Conservation (phyloP, 1,140 invertebrate species). For the Drosophila truncata region DNA sequence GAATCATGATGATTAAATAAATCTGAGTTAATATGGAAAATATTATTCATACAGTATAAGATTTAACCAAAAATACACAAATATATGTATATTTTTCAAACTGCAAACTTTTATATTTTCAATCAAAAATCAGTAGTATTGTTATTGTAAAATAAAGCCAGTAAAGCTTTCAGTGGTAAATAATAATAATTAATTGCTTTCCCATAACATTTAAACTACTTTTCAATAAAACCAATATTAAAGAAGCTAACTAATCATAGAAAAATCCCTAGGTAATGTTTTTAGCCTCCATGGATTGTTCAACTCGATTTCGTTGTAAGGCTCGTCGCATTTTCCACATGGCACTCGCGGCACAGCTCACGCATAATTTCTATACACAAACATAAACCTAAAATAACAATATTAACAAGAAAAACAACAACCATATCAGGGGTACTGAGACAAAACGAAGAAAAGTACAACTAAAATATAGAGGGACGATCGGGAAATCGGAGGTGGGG, state of each 20-base stretch:
- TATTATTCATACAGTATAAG: not conserved
- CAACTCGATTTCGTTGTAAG: slow-evolving; percentile 6
- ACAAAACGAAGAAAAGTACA: slow-evolving; percentile 39
- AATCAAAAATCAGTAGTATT: not conserved
- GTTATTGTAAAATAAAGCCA: not conserved
- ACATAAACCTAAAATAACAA: slow-evolving; percentile 58
- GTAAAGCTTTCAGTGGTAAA: not conserved
- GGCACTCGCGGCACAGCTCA: slow-evolving; percentile 46
- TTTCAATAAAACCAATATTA: not conserved
- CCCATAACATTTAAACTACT: not conserved
- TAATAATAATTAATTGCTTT: not conserved
- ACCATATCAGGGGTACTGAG: slow-evolving; percentile 10
- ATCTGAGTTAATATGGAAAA: too few species aligned
- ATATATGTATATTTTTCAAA: not conserved
- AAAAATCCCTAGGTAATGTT: not conserved
- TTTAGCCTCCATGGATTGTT: not conserved
- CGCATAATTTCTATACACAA: slow-evolving; percentile 70
- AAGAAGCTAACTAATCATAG: not conserved
- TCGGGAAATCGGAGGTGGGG: slow-evolving; percentile 23
- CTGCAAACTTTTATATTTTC: not conserved
- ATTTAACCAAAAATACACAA: not conserved
- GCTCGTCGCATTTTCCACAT: slow-evolving; percentile 35
- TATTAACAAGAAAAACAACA: slow-evolving; percentile 56
- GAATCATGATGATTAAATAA: not conserved
- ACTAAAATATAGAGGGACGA: slow-evolving; percentile 30